These are phyloP conservation scores for Zygaena filipendulae DNA, from an alignment of 2,888 invertebrate species.

Conservation along the genomic window DNA sequence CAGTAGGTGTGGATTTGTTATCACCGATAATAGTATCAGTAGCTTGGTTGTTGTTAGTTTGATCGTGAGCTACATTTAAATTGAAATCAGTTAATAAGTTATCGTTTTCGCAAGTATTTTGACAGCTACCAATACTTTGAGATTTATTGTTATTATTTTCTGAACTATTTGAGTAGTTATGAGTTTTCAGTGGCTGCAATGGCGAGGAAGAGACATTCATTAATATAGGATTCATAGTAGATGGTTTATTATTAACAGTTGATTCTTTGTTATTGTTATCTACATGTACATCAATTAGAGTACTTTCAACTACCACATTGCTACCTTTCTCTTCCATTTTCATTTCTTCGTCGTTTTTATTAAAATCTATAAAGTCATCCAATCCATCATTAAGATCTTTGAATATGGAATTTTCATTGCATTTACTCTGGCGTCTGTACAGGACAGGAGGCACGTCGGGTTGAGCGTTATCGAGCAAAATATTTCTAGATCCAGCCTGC, in stretches of 20 bases:
- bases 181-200: constrained; percentile 56
- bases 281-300: constrained; percentile 55
- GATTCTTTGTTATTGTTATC: constrained; percentile 51
- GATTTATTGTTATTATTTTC: constrained; percentile 53
- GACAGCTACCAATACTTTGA: constrained; percentile 43
- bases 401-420: constrained; percentile 52
- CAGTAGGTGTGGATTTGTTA: constrained; percentile 31
- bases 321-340: constrained; percentile 36
- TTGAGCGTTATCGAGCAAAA: constrained; percentile 81
- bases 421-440: constrained; percentile 72
- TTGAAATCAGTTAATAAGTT: constrained; percentile 50
- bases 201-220: constrained; percentile 59
- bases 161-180: constrained; percentile 49
- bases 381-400: constrained; percentile 52
- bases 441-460: constrained; percentile 78
- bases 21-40: constrained; percentile 20
- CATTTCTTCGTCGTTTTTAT: constrained; percentile 32
- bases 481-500: constrained; percentile 83
- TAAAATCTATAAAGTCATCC: constrained; percentile 46
- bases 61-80: constrained; percentile 27
- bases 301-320: constrained; percentile 50
- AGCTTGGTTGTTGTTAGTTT: constrained; percentile 34
- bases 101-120: constrained; percentile 42
- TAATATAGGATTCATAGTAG: constrained; percentile 48
- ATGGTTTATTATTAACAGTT: constrained; percentile 29